phyloP scores from a whole-genome alignment of 2,888 invertebrate genomes.

The Dynastes hyllus region DNA sequence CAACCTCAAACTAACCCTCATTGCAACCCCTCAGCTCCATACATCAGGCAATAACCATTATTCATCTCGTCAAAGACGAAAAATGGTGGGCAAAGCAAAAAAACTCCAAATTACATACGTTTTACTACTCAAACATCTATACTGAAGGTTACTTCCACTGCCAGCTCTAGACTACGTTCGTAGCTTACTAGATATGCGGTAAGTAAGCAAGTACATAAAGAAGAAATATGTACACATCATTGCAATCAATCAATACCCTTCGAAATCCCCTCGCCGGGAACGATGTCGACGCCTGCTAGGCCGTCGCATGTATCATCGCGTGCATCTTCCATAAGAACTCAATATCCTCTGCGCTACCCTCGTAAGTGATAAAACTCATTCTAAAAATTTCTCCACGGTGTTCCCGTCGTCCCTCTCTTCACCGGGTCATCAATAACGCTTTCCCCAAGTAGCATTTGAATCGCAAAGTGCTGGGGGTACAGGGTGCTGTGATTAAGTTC shows the following conservation, averaged over 20 bases:
- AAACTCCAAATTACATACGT: neutral
- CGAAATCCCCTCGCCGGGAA: neutral
- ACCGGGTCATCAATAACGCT: conserved; percentile 35
- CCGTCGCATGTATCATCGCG: conserved; percentile 26
- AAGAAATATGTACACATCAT: conserved; percentile 28
- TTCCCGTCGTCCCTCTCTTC: conserved; percentile 13
- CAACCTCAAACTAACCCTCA: conserved; percentile 21
- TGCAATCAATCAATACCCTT: conserved; percentile 36
- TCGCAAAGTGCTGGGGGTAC: neutral
- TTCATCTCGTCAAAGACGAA: neutral
- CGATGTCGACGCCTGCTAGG: neutral
- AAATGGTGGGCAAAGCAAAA: neutral
- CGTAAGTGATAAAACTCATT: conserved; percentile 44
- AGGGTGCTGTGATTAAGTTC: too few relatives aligned
- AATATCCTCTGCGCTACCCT: conserved; percentile 11
- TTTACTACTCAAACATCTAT: neutral
- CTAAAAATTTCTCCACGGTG: conserved; percentile 36
- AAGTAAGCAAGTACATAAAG: neutral
- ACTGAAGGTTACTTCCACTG: neutral
- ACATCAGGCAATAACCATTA: conserved; percentile 5
- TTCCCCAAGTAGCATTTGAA: conserved; percentile 21
- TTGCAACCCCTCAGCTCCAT: neutral
- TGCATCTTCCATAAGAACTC: conserved; percentile 40
- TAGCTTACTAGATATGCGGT: neutral
- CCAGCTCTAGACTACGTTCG: neutral